Percentiles rank a stretch among this genome's conserved stretches.
Conservation (phyloP, 2,797 vertebrate genomes). For the Chanos chanos region DNA sequence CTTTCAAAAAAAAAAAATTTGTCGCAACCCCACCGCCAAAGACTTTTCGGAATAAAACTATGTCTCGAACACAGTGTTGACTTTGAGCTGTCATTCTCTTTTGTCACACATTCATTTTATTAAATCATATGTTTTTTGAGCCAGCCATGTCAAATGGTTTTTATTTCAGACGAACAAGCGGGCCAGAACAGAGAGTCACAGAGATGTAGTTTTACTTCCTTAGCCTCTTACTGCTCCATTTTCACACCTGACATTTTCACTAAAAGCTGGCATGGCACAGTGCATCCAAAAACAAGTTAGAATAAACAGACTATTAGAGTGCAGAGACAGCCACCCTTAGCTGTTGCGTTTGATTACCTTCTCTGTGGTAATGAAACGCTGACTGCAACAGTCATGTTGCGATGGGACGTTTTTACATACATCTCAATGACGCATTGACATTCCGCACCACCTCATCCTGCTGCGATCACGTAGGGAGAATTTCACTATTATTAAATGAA, state of each 20-base stretch:
- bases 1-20: too few species aligned
- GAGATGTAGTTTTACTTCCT: constrained; percentile 1
- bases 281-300: constrained; percentile 19
- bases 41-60: too few species aligned
- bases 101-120: too few species aligned
- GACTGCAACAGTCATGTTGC: not conserved
- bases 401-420: constrained; percentile 30
- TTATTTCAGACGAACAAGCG: too few species aligned
- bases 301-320: constrained; percentile 21
- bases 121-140: too few species aligned
- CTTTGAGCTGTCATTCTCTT: too few species aligned
- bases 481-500: constrained; percentile 36
- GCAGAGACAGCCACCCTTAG: constrained; percentile 18
- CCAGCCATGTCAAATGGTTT: too few species aligned
- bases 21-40: too few species aligned
- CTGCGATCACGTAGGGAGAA: constrained; percentile 3
- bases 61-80: too few species aligned
- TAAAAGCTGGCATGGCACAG: constrained; percentile 15
- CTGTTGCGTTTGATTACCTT: constrained; percentile 37
- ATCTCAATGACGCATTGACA: constrained; percentile 19
- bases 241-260: constrained; percentile 22
- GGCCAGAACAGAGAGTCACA: too few species aligned
- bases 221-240: constrained; percentile 21
- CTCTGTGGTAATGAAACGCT: constrained; percentile 13
- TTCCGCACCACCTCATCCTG: constrained; percentile 5